A percentile compares a stretch with the other conserved stretches of the same genome.
Conservation (phyloP, 2,113 vertebrate genomes). For the Hypanus sabinus region DNA sequence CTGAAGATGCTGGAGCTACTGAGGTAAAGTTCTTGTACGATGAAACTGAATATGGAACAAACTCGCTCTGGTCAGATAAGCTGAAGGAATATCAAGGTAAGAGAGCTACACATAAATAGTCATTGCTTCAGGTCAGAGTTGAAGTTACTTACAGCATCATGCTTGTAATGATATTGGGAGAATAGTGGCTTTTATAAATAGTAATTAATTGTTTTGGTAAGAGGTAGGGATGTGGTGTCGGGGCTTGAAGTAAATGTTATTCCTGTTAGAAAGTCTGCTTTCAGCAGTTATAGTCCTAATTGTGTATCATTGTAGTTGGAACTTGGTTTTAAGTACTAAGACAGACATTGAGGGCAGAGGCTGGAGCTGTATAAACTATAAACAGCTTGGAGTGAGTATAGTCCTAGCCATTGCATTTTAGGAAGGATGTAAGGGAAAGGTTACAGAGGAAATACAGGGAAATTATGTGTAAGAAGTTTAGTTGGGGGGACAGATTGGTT, state of each 20-base stretch:
- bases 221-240: no score
- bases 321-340: no score
- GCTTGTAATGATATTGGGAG: background rate
- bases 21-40: conserved; percentile 92
- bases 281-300: no score
- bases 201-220: no score
- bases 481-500: no score
- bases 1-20: conserved; percentile 92
- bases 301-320: no score
- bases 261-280: no score
- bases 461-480: no score
- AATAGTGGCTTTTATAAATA: background rate
- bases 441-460: background rate
- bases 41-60: conserved; percentile 85
- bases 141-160: background rate
- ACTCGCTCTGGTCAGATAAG: conserved; percentile 86
- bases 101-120: background rate
- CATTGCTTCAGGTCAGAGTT: background rate
- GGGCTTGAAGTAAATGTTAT: no score
- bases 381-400: no score
- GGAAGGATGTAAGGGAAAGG: background rate
- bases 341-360: no score
- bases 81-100: conserved; percentile 92
- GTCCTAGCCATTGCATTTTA: background rate
- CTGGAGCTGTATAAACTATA: no score